Conservation (phyloP, 1,140 invertebrate genomes). For the Himalopsyche phryganea region DNA sequence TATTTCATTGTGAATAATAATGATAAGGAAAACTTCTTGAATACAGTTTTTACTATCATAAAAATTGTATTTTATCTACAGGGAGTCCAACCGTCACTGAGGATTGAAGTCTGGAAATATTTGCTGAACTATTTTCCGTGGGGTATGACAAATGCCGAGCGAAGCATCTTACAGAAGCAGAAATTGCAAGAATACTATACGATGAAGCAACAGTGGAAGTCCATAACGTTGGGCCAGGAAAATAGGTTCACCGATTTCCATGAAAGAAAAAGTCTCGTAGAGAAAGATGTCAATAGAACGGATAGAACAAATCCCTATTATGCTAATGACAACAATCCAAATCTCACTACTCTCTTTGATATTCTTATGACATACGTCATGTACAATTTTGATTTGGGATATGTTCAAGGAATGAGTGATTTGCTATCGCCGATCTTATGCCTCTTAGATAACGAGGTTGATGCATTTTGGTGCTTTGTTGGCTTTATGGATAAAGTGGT, state of each 20-base stretch:
- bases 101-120: conserved; percentile 93
- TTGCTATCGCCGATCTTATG: conserved; percentile 89
- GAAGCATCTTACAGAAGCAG: conserved; percentile 64
- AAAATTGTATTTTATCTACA: no score
- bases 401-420: conserved; percentile 97
- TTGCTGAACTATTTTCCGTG: conserved; percentile 86
- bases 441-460: conserved; percentile 87
- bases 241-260: conserved; percentile 82
- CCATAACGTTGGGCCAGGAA: conserved; percentile 84
- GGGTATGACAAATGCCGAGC: conserved; percentile 71
- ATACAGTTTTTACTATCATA: no score
- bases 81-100: conserved; percentile 62
- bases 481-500: conserved; percentile 97
- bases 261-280: conserved; percentile 91
- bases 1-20: no score
- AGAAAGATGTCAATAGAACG: conserved; percentile 96
- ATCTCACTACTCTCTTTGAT: conserved; percentile 80
- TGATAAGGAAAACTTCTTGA: no score
- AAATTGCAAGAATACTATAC: conserved; percentile 86
- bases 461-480: conserved; percentile 99
- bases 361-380: conserved; percentile 99
- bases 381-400: conserved; percentile 98
- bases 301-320: conserved; percentile 91
- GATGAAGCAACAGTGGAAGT: conserved; percentile 97
- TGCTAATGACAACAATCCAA: conserved; percentile 86